Percentiles rank a stretch among this genome's conserved stretches.
These are phyloP conservation scores for Pasiphila rectangulata DNA, from an alignment of 2,888 invertebrate species.

Conservation along the genomic window DNA sequence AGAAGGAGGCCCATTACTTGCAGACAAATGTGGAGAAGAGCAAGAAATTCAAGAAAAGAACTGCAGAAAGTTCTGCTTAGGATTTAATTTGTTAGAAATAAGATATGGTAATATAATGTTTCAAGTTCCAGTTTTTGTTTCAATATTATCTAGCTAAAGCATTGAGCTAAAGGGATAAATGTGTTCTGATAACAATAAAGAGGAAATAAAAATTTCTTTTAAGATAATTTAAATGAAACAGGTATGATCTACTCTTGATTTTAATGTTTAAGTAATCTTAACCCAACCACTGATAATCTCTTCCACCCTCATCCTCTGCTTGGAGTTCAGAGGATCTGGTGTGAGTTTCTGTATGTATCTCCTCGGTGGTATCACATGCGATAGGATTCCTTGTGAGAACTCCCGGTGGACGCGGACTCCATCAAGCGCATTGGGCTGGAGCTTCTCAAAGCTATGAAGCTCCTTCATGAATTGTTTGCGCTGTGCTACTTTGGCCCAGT, in stretches of 20 bases:
- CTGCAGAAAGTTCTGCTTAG: slow-evolving; percentile 32
- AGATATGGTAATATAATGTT: no score
- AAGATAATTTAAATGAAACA: no score
- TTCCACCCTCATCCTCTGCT: slow-evolving; percentile 69
- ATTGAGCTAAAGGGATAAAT: no score
- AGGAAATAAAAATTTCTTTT: no score
- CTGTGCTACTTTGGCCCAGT: slow-evolving; percentile 72
- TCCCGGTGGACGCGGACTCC: slow-evolving; percentile 84
- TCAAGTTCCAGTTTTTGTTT: background rate
- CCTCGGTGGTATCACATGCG: slow-evolving; percentile 71
- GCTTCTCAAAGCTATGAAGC: slow-evolving; percentile 81
- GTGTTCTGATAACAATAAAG: no score
- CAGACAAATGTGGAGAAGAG: slow-evolving; percentile 90
- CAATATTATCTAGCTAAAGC: no score
- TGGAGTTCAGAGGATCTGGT: slow-evolving; percentile 60
- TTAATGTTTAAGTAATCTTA: slow-evolving; percentile 53
- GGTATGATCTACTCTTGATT: no score
- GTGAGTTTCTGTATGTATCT: slow-evolving; percentile 69
- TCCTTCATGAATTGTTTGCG: slow-evolving; percentile 82
- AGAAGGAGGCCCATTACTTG: slow-evolving; percentile 93
- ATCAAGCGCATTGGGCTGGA: slow-evolving; percentile 83
- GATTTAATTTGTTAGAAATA: slow-evolving; percentile 9
- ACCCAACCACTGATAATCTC: slow-evolving; percentile 67
- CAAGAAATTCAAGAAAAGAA: slow-evolving; percentile 81
- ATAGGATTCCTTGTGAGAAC: slow-evolving; percentile 80